phyloP scores from a whole-genome alignment of 2,888 invertebrate species.

The Macaria notata region DNA sequence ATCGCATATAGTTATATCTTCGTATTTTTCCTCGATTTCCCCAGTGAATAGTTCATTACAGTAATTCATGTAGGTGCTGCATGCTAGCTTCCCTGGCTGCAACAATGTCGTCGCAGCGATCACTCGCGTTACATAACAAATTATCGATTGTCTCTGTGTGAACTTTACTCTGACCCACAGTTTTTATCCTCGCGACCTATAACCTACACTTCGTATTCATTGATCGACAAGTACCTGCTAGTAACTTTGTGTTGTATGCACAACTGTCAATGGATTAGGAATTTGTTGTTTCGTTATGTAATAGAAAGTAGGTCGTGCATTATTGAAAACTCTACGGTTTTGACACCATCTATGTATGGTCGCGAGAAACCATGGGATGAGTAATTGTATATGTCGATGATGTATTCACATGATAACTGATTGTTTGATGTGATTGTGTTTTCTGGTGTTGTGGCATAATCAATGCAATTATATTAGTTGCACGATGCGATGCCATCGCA shows the following conservation, averaged over 20 bases:
- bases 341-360: not conserved
- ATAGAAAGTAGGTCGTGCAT: constrained; percentile 19
- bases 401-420: no score
- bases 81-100: not conserved
- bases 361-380: constrained; percentile 1
- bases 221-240: not conserved
- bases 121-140: constrained; percentile 14
- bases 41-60: no score
- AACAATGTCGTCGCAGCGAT: not conserved
- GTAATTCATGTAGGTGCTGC: no score
- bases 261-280: constrained; percentile 11
- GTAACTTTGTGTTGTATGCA: not conserved
- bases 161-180: constrained; percentile 46
- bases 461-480: no score
- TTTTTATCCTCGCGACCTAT: constrained; percentile 31
- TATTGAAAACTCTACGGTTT: constrained; percentile 8
- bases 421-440: no score
- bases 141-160: constrained; percentile 26
- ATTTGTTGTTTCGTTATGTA: constrained; percentile 17
- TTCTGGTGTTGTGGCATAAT: no score
- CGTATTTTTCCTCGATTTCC: no score
- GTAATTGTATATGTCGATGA: constrained; percentile 1
- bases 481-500: no score
- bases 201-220: constrained; percentile 12
- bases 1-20: no score